Evolutionary conservation across 2,888 invertebrate species (phyloP).

Genomic region (Papilio gigon): DNA sequence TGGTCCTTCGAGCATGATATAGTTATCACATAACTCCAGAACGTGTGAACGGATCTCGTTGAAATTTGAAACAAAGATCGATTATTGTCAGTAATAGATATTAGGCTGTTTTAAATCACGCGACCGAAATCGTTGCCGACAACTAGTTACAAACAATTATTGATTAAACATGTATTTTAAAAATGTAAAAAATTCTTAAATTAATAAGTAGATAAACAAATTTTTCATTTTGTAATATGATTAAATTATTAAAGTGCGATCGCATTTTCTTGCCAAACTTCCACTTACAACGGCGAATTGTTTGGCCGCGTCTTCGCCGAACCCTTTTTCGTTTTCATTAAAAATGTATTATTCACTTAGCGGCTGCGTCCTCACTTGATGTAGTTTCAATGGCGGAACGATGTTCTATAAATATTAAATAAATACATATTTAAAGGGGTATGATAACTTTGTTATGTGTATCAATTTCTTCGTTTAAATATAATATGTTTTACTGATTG

Average conservation of each 20-base stretch:
- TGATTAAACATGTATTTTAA: not conserved
- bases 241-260: not conserved
- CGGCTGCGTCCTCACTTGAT: slow-evolving; percentile 18
- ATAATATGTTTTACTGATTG: not conserved
- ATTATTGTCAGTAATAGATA: no score
- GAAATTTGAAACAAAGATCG: no score
- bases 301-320: slow-evolving; percentile 19
- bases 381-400: slow-evolving; percentile 19
- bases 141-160: no score
- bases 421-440: slow-evolving; percentile 10
- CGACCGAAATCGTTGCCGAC: no score
- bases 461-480: not conserved
- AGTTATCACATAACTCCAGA: no score
- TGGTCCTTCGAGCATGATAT: no score
- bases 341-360: slow-evolving; percentile 24
- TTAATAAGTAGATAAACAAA: not conserved
- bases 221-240: not conserved
- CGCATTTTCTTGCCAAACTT: slow-evolving; percentile 1
- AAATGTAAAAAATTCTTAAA: not conserved
- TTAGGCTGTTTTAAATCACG: no score
- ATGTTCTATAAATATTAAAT: slow-evolving; percentile 11
- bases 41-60: no score
- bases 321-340: slow-evolving; percentile 21
- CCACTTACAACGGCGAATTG: slow-evolving; percentile 11
- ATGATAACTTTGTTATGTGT: not conserved